These are phyloP conservation scores for Megalurothrips usitatus DNA, from an alignment of 2,888 invertebrate species.

Conservation along the genomic window DNA sequence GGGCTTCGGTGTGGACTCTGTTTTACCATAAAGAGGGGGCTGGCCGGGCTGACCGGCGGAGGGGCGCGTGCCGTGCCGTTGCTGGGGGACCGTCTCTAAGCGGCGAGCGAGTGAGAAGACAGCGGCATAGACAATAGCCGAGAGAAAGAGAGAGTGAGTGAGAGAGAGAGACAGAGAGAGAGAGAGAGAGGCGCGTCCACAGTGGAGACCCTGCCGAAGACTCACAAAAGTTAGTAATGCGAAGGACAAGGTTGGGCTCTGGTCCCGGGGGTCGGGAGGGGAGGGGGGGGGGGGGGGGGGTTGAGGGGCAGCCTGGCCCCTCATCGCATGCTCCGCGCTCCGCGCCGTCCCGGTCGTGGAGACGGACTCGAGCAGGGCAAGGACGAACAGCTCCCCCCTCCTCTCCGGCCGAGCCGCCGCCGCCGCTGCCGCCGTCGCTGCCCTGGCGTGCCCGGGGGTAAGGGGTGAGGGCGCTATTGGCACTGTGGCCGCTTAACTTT, in stretches of 20 bases:
- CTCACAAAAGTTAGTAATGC: conserved; percentile 2
- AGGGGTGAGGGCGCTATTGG: background rate
- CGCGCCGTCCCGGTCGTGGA: background rate
- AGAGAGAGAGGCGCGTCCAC: background rate
- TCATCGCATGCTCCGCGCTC: too few species aligned
- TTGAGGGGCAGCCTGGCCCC: background rate
- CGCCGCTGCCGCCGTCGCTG: too few species aligned
- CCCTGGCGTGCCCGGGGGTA: too few species aligned
- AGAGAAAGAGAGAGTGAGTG: background rate
- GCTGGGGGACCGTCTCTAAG: too few species aligned
- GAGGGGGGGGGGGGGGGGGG: background rate
- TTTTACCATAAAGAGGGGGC: too few species aligned
- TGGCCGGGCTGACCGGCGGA: too few species aligned
- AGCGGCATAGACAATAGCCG: background rate
- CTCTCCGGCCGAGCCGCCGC: too few species aligned
- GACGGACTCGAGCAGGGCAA: background rate
- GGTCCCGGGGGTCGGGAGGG: background rate
- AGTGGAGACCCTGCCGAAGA: background rate
- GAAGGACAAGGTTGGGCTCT: background rate
- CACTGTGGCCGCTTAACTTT: background rate
- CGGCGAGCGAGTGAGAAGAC: too few species aligned
- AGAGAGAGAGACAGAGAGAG: conserved; percentile 17
- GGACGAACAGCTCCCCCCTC: background rate
- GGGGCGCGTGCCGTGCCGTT: too few species aligned
- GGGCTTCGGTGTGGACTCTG: too few species aligned